Conservation (phyloP, 2,797 vertebrate species). For the Spinibarbus caldwelli region DNA sequence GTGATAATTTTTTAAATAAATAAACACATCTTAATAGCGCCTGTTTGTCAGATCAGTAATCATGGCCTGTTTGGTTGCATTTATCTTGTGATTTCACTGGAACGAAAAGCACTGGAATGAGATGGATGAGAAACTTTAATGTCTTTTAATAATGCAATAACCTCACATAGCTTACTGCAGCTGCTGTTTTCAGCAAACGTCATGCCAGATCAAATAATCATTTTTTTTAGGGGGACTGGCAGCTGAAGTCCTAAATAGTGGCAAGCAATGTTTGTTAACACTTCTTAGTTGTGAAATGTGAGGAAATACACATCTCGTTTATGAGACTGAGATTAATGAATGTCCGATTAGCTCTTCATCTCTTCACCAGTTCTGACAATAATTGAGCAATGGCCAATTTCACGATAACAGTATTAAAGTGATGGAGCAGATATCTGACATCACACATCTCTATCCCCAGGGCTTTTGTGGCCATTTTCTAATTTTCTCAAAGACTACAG, state of each 20-base stretch:
- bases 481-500: conserved; percentile 47
- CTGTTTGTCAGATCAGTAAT: conserved; percentile 17
- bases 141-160: conserved; percentile 17
- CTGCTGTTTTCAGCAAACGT: neutral
- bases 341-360: conserved; percentile 30
- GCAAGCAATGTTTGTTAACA: neutral
- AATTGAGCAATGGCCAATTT: conserved; percentile 40
- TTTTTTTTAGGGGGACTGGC: neutral
- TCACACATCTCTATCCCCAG: conserved; percentile 15
- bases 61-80: conserved; percentile 3
- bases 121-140: conserved; percentile 22
- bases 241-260: neutral
- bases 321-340: conserved; percentile 40
- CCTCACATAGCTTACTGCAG: neutral
- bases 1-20: neutral
- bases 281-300: neutral
- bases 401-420: conserved; percentile 49
- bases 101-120: neutral
- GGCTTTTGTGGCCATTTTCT: conserved; percentile 23
- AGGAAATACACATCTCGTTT: neutral
- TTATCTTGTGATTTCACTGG: conserved; percentile 6
- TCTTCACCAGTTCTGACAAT: conserved; percentile 20
- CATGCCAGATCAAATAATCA: neutral
- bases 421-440: conserved; percentile 40
- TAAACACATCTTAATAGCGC: neutral